Conservation (phyloP, 2,888 invertebrate genomes). For the Tinea pellionella region DNA sequence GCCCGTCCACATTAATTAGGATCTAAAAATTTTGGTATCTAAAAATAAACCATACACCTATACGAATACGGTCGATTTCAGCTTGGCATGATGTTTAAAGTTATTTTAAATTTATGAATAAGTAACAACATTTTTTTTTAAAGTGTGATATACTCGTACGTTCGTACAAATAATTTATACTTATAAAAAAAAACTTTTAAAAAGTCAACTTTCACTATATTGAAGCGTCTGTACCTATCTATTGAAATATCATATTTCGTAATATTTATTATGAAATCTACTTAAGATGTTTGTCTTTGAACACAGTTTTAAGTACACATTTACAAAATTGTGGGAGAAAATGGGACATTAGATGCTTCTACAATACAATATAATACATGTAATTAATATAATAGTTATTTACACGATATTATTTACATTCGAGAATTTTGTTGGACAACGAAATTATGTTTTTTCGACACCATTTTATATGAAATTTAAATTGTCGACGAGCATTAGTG, state of each 20-base stretch:
- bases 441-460: constrained; percentile 55
- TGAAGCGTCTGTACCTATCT: neutral
- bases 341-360: neutral
- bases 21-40: neutral
- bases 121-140: neutral
- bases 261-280: neutral
- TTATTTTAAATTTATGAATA: neutral
- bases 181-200: neutral
- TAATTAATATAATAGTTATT: constrained; percentile 52
- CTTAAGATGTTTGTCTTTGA: neutral
- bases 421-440: constrained; percentile 45
- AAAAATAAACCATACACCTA: neutral
- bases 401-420: constrained; percentile 52
- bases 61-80: constrained; percentile 20
- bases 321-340: constrained; percentile 9
- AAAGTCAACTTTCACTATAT: neutral
- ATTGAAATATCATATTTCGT: neutral
- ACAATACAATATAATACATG: neutral
- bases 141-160: neutral
- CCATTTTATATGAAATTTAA: constrained; percentile 42
- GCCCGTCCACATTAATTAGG: constrained; percentile 50
- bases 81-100: neutral
- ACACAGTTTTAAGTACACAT: neutral
- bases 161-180: neutral
- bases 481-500: constrained; percentile 33